Percentiles rank a stretch among this genome's conserved stretches.
phyloP scores from a whole-genome alignment of 2,888 invertebrate species.

The Aphodius granarius region DNA sequence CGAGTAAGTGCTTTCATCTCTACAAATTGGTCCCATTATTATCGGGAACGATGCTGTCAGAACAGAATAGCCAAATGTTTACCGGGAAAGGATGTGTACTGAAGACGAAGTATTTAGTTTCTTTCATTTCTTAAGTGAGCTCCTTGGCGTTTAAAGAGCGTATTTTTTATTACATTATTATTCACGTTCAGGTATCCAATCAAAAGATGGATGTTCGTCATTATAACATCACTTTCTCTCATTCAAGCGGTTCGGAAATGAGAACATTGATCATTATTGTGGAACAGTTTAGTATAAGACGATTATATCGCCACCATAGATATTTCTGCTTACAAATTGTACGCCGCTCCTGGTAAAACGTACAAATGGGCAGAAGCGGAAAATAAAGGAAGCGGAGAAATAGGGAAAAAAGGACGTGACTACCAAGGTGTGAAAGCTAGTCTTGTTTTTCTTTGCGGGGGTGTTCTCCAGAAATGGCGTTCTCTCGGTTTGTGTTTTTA shows the following conservation, averaged over 20 bases:
- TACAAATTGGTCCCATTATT: background rate
- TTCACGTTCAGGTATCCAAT: too few species aligned
- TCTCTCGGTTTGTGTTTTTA: background rate
- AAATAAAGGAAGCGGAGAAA: background rate
- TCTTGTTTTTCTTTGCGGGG: background rate
- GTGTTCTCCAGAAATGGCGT: background rate
- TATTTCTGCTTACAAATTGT: too few species aligned
- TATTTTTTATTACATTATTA: too few species aligned
- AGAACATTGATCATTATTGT: too few species aligned
- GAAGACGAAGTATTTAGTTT: background rate
- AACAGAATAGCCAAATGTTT: background rate
- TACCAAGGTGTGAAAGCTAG: background rate
- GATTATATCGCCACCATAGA: too few species aligned
- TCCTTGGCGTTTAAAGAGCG: too few species aligned
- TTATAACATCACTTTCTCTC: too few species aligned
- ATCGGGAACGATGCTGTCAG: background rate
- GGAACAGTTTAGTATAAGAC: too few species aligned
- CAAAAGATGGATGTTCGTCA: too few species aligned
- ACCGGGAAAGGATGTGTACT: background rate
- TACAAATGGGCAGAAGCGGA: background rate
- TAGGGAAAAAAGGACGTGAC: background rate
- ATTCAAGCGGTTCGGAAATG: too few species aligned
- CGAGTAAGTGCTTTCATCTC: background rate
- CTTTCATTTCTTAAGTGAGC: too few species aligned
- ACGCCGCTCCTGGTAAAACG: background rate